Evolutionary conservation across 2,888 invertebrate genomes (phyloP), one percentile per base, ranked within the genome.

Genomic region (Tipula unca): DNA sequence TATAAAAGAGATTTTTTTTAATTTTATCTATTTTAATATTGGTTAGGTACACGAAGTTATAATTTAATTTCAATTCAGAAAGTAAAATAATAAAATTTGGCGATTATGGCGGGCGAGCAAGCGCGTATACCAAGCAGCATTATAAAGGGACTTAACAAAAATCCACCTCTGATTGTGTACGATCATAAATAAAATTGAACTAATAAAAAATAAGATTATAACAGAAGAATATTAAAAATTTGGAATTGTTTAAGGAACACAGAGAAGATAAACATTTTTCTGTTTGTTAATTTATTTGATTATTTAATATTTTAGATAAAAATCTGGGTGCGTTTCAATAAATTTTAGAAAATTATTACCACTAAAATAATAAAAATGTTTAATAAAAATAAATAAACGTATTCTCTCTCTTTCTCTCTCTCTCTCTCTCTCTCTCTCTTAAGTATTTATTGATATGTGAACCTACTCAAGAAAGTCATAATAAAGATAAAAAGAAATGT

Each of bases 271-370:
- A 48, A 36, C 6, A 39, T 48, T 48, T 32, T 32, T 32, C 6
- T 54, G 6, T 54, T 54, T 10, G 69, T 10, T 32, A 83, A 83
- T 83, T 83, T 83, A 83, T 83, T 83, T 83, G 83, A 83, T 42
- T 85, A 39, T 85, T 42, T 85, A 42, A 42, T 85, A 42, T 85
- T 42, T 36, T 48, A 85, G 85, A 85, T 85, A 35, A 85, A 36
- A 85, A 85, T 85, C 85, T 82, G 69, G 85, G 85, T 48, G 85
- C 82, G 85, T 85, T 85, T 85, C 85, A 29, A 48, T 54, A 54
- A 42, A 54, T 54, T 42, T 85, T 85, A 36, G 35, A 36, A 35
- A 39, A 39, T 85, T 85, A 36, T 36, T 36, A 25, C 42, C 42
- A 42, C 39, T 29, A 42, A 42, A 85, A n/a, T n/a, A n/a, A n/a